phyloP scores from a whole-genome alignment of 2,113 vertebrate species.

The Mustela lutreola region DNA sequence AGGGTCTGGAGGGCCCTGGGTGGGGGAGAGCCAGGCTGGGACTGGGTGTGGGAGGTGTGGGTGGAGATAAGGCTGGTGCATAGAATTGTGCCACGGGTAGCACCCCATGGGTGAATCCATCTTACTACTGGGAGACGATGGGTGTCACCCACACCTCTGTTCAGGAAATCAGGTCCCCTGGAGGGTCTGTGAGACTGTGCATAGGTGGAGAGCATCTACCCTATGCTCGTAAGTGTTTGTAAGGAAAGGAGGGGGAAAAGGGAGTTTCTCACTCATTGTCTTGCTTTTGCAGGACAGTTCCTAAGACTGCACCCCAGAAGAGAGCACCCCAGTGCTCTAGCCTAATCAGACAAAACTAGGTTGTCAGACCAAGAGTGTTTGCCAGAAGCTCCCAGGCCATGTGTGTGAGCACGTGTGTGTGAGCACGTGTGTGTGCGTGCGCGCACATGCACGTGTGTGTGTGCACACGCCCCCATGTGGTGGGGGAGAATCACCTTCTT shows the following conservation, averaged over 20 bases:
- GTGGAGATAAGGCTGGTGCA: background rate
- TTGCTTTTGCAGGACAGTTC: accelerated
- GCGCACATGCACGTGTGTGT: accelerated
- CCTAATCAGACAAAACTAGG: background rate
- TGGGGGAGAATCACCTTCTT: background rate
- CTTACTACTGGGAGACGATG: background rate
- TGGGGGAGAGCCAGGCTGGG: background rate
- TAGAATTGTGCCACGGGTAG: background rate
- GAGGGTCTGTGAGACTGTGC: background rate
- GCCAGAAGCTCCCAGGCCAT: background rate
- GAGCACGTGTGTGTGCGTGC: background rate
- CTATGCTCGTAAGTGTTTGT: accelerated
- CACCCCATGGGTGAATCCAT: background rate
- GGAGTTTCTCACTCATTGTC: accelerated
- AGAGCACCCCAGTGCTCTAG: too few relatives aligned
- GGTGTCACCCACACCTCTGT: background rate
- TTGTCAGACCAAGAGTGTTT: background rate
- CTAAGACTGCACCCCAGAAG: background rate
- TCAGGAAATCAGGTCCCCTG: background rate
- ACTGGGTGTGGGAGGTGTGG: background rate
- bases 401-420: background rate
- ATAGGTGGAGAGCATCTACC: background rate
- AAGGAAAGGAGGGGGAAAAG: too few relatives aligned
- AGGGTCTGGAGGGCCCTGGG: background rate
- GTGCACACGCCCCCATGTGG: background rate